Percentiles rank a stretch among this genome's conserved stretches.
phyloP scores from a whole-genome alignment of 2,888 invertebrate genomes.

The Ernsta delagoae region DNA sequence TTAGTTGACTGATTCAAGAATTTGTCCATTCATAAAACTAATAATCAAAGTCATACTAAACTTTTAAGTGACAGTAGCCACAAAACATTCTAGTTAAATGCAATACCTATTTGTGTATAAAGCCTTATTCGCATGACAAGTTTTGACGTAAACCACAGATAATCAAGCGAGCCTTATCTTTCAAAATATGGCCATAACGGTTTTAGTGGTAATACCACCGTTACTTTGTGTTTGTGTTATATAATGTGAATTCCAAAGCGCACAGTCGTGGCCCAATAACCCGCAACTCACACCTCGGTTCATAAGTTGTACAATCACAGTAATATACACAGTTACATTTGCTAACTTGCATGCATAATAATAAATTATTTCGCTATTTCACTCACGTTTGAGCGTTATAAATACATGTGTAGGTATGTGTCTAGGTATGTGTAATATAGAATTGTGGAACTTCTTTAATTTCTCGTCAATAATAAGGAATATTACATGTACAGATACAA shows the following conservation, averaged over 20 bases:
- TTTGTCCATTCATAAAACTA: no score
- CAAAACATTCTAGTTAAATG: neutral
- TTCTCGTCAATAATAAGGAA: neutral
- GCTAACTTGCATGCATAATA: constrained; percentile 1
- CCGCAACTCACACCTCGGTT: constrained; percentile 7
- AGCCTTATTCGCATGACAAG: constrained; percentile 8
- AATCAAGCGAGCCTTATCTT: neutral
- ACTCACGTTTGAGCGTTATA: no score
- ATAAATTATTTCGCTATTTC: neutral
- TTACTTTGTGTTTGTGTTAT: constrained; percentile 10
- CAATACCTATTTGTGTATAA: neutral
- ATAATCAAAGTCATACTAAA: neutral
- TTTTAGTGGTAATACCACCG: constrained; percentile 7
- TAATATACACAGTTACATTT: neutral
- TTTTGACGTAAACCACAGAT: constrained; percentile 12
- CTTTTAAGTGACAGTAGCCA: neutral
- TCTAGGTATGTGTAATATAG: no score
- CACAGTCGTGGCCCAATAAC: constrained; percentile 1
- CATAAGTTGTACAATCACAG: constrained; percentile 1
- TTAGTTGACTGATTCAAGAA: no score
- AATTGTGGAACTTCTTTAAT: neutral
- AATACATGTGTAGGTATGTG: no score
- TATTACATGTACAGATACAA: no score
- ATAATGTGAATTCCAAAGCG: constrained; percentile 16
- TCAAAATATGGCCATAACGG: constrained; percentile 2